Evolutionary conservation across 37 sponge, comb jelly and placozoan genomes (phyloP), one percentile per base, ranked within the genome.

Genomic region (Bolinopsis microptera): DNA sequence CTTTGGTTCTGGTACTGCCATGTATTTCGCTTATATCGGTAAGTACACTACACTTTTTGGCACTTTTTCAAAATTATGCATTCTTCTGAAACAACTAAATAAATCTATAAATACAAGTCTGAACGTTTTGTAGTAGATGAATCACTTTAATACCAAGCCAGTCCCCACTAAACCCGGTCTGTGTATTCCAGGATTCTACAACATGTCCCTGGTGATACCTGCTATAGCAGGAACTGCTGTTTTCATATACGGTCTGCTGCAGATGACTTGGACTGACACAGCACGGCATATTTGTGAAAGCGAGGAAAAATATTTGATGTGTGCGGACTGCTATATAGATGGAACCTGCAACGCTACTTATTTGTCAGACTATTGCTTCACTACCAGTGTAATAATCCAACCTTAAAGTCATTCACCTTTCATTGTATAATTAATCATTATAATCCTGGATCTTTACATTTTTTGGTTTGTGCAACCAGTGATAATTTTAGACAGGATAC

Each of bases 301-400:
- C 39, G 90, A 48, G 2, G 36, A 35, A 2, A 86, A 41, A 28
- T 86, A 86, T 27, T 48, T 41, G 30, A 86, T 86, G 90, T 86
- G 90, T 86, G 61, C 90, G 37, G 90, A 86, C 61, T 86, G 90
- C 22, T 41, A 86, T 30, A 86, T 86, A 3, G 90, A 86, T 30
- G 90, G 90, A 22, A 24, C 41, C 27, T 86, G 90, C 24, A 34
- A 86, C 36, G 90, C 61, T 86, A 86, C 90, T n/a, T 86, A 86
- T 48, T 5, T 86, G 0, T 86, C 90, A 24, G 90, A 86, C 48
- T 86, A 86, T 48, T 86, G 90, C 28, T 86, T 86, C 48, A 86
- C 90, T n/a, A 86, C 90, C 27, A 39, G 3, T 40, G 90, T 86
- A 86, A 5, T 48, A 48, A 48, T 48, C n/a, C n/a, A n/a, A n/a